A percentile compares a stretch with the other conserved stretches of the same genome.
Conservation (phyloP, 2,797 vertebrate genomes). For the Loris lydekkerianus region DNA sequence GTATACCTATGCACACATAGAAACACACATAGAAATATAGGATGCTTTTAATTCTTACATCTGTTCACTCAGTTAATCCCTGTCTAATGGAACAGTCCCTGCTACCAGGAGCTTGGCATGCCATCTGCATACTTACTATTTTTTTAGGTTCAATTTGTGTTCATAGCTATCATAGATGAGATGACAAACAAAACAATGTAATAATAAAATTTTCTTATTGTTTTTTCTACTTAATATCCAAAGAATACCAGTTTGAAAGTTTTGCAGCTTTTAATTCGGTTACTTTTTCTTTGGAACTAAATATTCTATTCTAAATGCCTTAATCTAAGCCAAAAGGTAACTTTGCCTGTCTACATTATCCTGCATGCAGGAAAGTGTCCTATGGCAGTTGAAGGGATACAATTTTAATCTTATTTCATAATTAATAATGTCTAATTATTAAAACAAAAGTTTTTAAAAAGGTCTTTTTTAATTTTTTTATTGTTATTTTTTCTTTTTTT, state of each 20-base stretch:
- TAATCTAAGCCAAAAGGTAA: neutral
- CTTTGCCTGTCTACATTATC: neutral
- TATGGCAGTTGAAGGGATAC: neutral
- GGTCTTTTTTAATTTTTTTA: neutral
- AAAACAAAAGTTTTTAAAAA: neutral
- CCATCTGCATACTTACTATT: rapidly evolving
- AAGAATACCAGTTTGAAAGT: conserved; percentile 7
- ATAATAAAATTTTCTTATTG: neutral
- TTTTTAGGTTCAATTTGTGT: neutral
- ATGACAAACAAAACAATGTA: neutral
- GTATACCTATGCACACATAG: too few relatives aligned
- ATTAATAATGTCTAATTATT: neutral
- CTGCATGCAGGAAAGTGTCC: rapidly evolving
- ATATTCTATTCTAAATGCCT: conserved; percentile 60
- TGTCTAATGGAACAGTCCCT: neutral
- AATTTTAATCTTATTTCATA: neutral
- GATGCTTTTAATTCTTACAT: neutral
- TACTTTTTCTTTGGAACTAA: neutral
- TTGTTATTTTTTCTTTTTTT: too few relatives aligned
- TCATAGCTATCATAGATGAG: neutral
- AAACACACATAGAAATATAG: neutral
- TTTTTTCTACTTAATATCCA: neutral
- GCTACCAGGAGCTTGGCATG: too few relatives aligned
- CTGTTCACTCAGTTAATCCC: neutral
- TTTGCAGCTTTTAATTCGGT: neutral